Conservation (phyloP, 2,113 vertebrate genomes). For the Heterocephalus glaber region DNA sequence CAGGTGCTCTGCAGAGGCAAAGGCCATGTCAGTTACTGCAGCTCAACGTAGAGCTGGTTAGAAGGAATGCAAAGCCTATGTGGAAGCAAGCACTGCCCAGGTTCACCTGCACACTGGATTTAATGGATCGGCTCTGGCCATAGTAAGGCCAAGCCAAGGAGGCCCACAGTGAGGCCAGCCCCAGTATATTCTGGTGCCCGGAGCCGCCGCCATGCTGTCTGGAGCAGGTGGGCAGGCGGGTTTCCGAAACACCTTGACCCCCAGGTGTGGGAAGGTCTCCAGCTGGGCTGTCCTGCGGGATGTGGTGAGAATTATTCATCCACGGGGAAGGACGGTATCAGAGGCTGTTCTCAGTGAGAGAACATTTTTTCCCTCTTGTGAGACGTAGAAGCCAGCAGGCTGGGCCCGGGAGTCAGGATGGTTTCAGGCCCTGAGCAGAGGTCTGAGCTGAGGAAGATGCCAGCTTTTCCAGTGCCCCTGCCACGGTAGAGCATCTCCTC, state of each 20-base stretch:
- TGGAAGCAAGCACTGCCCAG: background rate
- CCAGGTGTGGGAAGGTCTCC: background rate
- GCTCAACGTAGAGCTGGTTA: background rate
- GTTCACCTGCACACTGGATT: fast-evolving
- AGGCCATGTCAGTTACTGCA: background rate
- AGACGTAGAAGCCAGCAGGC: background rate
- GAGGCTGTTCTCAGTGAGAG: background rate
- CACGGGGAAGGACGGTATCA: background rate
- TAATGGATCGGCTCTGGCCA: no score
- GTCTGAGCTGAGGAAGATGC: background rate
- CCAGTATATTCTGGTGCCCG: background rate
- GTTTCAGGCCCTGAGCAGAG: background rate
- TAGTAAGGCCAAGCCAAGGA: background rate
- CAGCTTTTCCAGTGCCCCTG: background rate
- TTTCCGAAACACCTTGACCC: background rate
- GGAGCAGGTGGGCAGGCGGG: background rate
- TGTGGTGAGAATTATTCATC: background rate
- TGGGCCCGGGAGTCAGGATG: background rate
- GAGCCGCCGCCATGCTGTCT: background rate
- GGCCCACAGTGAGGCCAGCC: background rate
- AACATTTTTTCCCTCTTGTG: background rate
- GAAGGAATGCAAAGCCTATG: background rate
- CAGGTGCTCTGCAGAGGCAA: background rate
- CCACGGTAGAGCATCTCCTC: background rate
- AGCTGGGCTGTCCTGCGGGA: background rate